Base-by-base conservation (phyloP, 1,140 invertebrate species). In the Gryllus bimaculatus region DNA sequence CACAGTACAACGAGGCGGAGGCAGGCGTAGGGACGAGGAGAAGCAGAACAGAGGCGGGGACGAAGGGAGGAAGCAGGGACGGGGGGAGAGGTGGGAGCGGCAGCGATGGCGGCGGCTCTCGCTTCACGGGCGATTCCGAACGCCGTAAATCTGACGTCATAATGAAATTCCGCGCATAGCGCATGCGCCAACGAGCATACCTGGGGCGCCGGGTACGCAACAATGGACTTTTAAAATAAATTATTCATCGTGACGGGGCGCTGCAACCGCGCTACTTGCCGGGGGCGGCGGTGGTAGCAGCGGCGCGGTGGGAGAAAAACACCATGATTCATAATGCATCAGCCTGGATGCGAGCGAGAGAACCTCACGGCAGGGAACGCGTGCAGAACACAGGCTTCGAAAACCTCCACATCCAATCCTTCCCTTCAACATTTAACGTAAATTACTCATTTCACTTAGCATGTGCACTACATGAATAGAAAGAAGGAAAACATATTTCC, bases 101-200 rank as follows among this genome's bases (percentile, higher is more conserved):
- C 26, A 39, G 26, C 10, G 54, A 7, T 66, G 54, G 54, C 10
- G 54, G 54, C 3, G 54, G 10, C 0, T 0, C 54, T 13, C 54
- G 18, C 54, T 7, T 66, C 54, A 66, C 54, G 54, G 54, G 10
- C 54, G 54, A 66, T 66, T 66, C 54, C 54, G 54, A 66, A 66
- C 18, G 54, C 54, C 54, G 54, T 66, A 66, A 66, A 66, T 66
- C 54, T 13, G 10, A 66, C 54, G 54, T 66, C 54, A 66, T 66
- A 66, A 66, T 66, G 54, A 66, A 66, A 66, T 66, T 66, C 54
- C 54, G 54, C 54, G 54, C 54, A 66, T 66, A 66, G 54, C 54
- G 18, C 54, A 66, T 66, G 54, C 54, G 26, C 26, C 26, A 39
- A 39, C 26, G 26, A 66, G 18, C 54, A 66, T 66, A 66, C 54